Percentiles rank a stretch among this genome's conserved stretches.
Evolutionary conservation across 2,797 vertebrate genomes (phyloP).

Genomic region (Vireo griseus): DNA sequence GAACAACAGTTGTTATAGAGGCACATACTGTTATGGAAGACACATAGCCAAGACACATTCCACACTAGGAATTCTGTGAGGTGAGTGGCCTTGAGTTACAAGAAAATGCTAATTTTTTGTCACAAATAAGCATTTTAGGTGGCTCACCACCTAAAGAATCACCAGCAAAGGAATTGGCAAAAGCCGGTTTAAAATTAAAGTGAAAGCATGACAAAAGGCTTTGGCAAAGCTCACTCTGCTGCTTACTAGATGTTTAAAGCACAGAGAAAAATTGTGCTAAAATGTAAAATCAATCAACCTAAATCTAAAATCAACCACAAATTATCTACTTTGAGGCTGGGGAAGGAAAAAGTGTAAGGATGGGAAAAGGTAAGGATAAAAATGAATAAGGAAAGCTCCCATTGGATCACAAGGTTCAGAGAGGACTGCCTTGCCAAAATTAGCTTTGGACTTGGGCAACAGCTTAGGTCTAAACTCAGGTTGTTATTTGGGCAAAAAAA

Average conservation of each 20-base stretch:
- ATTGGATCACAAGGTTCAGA: neutral
- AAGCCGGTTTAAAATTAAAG: neutral
- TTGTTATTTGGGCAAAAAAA: neutral
- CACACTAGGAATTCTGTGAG: neutral
- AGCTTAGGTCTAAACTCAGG: neutral
- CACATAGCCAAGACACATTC: neutral
- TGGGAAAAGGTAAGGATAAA: neutral
- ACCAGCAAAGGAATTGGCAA: neutral
- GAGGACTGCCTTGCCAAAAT: neutral
- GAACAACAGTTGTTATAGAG: neutral
- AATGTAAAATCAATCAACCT: neutral
- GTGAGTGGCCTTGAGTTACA: neutral
- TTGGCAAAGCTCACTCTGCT: neutral
- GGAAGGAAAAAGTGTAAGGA: neutral
- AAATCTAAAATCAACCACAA: neutral
- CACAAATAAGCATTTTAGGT: neutral
- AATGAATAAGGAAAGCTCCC: neutral
- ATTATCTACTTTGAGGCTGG: neutral
- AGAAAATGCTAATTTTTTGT: neutral
- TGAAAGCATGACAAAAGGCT: rapidly evolving
- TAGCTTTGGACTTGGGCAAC: rapidly evolving
- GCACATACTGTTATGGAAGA: rapidly evolving
- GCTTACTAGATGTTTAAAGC: neutral
- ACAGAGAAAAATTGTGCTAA: neutral
- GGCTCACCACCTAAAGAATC: neutral